These are phyloP conservation scores for Nebria brevicollis DNA, from an alignment of 2,888 invertebrate genomes.

Conservation along the genomic window DNA sequence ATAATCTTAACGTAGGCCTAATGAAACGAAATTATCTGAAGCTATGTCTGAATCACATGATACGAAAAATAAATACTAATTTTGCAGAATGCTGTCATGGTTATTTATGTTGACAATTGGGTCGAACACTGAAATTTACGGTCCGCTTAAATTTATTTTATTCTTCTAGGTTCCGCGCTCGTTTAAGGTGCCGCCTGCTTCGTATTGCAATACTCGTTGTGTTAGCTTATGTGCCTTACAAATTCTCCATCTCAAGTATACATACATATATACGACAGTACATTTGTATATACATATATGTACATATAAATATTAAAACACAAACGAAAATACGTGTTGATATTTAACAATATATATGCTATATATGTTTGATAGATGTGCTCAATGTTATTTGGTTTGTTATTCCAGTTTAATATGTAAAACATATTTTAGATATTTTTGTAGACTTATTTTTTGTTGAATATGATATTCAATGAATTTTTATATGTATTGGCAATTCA, in stretches of 20 bases:
- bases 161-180: slow-evolving; percentile 19
- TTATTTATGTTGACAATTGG: slow-evolving; percentile 43
- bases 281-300: not conserved
- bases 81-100: slow-evolving; percentile 28
- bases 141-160: slow-evolving; percentile 39
- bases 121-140: slow-evolving; percentile 35
- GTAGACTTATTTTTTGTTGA: no score
- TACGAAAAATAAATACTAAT: slow-evolving; percentile 43
- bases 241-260: not conserved
- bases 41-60: slow-evolving; percentile 21
- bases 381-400: no score
- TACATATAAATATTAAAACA: not conserved
- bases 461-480: no score
- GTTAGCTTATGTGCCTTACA: not conserved
- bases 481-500: no score
- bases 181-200: not conserved
- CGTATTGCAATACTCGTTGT: not conserved
- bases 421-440: no score
- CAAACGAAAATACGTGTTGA: no score
- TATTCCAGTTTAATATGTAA: no score
- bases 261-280: not conserved
- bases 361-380: no score
- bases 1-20: no score
- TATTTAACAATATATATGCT: no score
- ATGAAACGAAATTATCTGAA: not conserved